Conservation (phyloP, 2,797 vertebrate genomes). For the Pipistrellus pygmaeus region DNA sequence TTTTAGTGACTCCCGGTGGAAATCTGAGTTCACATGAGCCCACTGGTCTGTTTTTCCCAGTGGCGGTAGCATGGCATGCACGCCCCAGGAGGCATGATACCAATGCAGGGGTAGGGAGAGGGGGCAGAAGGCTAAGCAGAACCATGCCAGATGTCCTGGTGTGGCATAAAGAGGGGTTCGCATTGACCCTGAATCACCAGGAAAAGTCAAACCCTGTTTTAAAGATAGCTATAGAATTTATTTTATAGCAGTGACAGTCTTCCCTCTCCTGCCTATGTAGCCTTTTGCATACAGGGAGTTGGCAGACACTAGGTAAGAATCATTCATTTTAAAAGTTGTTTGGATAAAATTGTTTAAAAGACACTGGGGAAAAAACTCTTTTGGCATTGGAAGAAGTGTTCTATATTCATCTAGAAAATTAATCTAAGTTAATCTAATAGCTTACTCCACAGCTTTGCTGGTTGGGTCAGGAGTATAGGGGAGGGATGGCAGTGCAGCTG, state of each 20-base stretch:
- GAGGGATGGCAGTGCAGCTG: not conserved
- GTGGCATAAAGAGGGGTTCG: not conserved
- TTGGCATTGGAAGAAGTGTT: not conserved
- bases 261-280: not conserved
- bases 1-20: not conserved
- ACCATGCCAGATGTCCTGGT: accelerated
- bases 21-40: not conserved
- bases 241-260: not conserved
- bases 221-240: not conserved
- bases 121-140: not conserved
- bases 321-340: not conserved
- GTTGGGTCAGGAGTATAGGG: not conserved
- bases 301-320: not conserved
- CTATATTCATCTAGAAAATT: not conserved
- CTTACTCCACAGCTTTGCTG: not conserved
- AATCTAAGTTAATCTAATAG: not conserved
- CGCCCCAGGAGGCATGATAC: not conserved
- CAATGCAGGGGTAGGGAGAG: not conserved
- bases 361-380: not conserved
- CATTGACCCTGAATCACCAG: not conserved
- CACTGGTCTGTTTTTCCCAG: not conserved
- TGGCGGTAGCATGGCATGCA: accelerated
- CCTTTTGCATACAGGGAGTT: not conserved
- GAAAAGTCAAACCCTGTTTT: not conserved
- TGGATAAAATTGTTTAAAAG: conserved; percentile 6